Evolutionary conservation across 2,888 invertebrate genomes (phyloP).

Genomic region (Mellilla xanthometata): DNA sequence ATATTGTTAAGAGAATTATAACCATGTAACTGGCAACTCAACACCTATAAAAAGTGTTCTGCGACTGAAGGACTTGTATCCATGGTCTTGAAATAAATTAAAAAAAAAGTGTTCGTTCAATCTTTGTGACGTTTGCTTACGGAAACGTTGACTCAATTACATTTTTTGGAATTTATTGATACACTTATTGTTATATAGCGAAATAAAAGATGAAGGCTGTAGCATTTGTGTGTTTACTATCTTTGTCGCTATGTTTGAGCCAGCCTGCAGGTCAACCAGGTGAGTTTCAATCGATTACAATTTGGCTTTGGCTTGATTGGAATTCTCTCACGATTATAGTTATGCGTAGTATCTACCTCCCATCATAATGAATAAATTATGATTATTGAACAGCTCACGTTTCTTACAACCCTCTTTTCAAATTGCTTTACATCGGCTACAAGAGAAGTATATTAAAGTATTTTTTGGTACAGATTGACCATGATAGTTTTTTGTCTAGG

Average conservation of each 20-base stretch:
- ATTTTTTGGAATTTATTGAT: conserved; percentile 26
- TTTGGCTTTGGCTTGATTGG: conserved; percentile 39
- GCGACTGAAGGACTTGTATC: background rate
- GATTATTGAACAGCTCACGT: conserved; percentile 8
- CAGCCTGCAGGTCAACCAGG: conserved; percentile 42
- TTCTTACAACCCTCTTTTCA: background rate
- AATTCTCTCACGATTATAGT: conserved; percentile 46
- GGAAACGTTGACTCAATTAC: conserved; percentile 32
- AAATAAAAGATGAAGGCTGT: conserved; percentile 60
- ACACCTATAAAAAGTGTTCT: too few relatives aligned
- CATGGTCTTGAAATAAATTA: too few relatives aligned
- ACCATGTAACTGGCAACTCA: too few relatives aligned
- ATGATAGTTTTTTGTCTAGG: conserved; percentile 3
- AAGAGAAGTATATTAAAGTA: background rate
- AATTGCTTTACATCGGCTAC: too few relatives aligned
- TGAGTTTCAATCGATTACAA: conserved; percentile 38
- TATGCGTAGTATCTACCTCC: conserved; percentile 43
- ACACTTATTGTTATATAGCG: conserved; percentile 25
- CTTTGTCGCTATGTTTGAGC: conserved; percentile 57
- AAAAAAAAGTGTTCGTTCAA: background rate
- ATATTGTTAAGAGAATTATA: too few relatives aligned
- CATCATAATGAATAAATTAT: conserved; percentile 21
- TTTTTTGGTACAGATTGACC: conserved; percentile 1
- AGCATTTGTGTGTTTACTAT: conserved; percentile 62
- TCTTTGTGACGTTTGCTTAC: conserved; percentile 2